A percentile compares a stretch with the other conserved stretches of the same genome.
phyloP scores from a whole-genome alignment of 2,797 vertebrate genomes.

The Acanthurus tractus region DNA sequence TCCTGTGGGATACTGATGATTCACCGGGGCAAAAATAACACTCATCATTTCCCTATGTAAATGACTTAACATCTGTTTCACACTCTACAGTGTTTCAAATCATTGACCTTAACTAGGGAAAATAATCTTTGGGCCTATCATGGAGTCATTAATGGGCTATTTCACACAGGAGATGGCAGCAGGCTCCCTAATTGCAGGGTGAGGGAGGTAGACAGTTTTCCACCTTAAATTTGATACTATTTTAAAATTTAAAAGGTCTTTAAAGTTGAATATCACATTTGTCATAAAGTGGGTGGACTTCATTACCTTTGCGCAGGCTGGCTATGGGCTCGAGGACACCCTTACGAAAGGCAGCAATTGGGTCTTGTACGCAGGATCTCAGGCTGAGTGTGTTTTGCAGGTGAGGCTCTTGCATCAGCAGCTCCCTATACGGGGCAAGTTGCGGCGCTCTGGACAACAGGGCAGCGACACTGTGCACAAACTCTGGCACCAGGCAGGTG shows the following conservation, averaged over 20 bases:
- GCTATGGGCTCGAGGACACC: conserved; percentile 93
- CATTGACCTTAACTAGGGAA: conserved; percentile 66
- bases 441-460: conserved; percentile 92
- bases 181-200: conserved; percentile 26
- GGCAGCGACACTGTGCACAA: conserved; percentile 97
- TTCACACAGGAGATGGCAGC: conserved; percentile 60
- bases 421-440: conserved; percentile 90
- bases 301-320: conserved; percentile 91
- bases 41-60: conserved; percentile 63
- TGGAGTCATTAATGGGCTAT: conserved; percentile 58
- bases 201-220: conserved; percentile 46
- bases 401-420: conserved; percentile 91
- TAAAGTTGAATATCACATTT: conserved; percentile 60
- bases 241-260: conserved; percentile 57
- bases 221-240: conserved; percentile 44
- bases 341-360: conserved; percentile 90
- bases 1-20: conserved; percentile 63
- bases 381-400: conserved; percentile 95
- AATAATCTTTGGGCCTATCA: conserved; percentile 62
- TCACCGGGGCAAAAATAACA: conserved; percentile 71
- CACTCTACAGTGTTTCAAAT: conserved; percentile 59
- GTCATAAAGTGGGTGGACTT: conserved; percentile 36
- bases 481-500: conserved; percentile 97
- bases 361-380: conserved; percentile 98
- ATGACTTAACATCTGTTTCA: conserved; percentile 72